These are phyloP conservation scores for Caranx melampygus DNA, from an alignment of 2,113 vertebrate genomes.

Conservation along the genomic window DNA sequence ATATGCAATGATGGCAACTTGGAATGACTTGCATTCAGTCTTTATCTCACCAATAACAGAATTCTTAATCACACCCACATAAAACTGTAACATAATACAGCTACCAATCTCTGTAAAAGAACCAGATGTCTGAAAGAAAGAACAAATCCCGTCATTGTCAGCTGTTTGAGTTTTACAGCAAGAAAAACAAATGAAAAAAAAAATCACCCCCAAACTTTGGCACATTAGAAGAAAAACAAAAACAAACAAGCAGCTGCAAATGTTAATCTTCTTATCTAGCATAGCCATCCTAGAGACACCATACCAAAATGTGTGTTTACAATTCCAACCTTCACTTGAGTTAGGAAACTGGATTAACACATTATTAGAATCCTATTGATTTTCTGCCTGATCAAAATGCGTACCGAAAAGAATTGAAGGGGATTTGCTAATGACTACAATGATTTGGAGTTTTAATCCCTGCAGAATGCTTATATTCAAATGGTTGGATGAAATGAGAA, in stretches of 20 bases:
- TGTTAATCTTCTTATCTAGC: slow-evolving; percentile 41
- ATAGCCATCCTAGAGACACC: slow-evolving; percentile 18
- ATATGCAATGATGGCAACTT: slow-evolving; percentile 9
- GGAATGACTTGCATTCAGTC: slow-evolving; percentile 14
- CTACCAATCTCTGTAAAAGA: slow-evolving; percentile 3
- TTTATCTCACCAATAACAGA: slow-evolving; percentile 27
- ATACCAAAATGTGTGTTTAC: slow-evolving; percentile 17
- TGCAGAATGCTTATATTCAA: slow-evolving; percentile 49
- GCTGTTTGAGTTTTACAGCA: slow-evolving; percentile 11
- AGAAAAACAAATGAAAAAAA: background rate
- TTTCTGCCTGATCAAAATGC: slow-evolving; percentile 58
- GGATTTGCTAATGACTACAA: slow-evolving; percentile 61
- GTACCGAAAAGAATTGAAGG: slow-evolving; percentile 31
- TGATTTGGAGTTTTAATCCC: slow-evolving; percentile 57
- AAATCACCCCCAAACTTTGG: background rate
- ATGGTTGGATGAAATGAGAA: slow-evolving; percentile 52
- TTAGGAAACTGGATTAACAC: slow-evolving; percentile 43
- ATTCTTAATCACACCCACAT: slow-evolving; percentile 19
- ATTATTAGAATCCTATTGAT: slow-evolving; percentile 56
- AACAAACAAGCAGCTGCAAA: slow-evolving; percentile 34
- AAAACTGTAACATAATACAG: slow-evolving; percentile 12
- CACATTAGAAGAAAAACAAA: background rate
- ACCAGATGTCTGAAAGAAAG: slow-evolving; percentile 13
- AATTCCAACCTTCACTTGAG: slow-evolving; percentile 25
- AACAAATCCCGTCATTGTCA: slow-evolving; percentile 16